Conservation (phyloP, 1,140 invertebrate genomes). For the Trialeurodes vaporariorum region DNA sequence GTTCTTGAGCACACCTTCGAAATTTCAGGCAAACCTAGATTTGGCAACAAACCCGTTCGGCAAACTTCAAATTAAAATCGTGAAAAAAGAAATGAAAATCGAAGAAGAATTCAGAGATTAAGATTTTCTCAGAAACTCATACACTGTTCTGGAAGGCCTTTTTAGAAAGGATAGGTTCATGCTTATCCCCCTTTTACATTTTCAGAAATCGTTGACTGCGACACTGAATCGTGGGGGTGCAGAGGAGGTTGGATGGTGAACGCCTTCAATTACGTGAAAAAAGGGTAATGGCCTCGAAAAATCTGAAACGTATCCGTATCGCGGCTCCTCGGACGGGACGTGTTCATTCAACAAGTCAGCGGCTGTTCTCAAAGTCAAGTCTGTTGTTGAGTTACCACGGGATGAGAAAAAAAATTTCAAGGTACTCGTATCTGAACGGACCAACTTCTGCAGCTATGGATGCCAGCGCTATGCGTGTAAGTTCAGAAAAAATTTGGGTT, state of each 20-base stretch:
- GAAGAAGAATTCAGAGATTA: too few species aligned
- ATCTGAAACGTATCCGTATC: constrained; percentile 87
- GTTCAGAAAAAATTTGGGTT: too few species aligned
- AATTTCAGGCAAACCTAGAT: too few species aligned
- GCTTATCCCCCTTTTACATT: too few species aligned
- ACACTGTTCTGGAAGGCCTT: too few species aligned
- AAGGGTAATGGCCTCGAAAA: constrained; percentile 75
- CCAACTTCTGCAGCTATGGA: constrained; percentile 96
- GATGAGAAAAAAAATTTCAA: constrained; percentile 83
- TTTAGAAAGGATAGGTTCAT: too few species aligned
- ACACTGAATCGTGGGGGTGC: neutral
- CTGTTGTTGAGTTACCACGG: constrained; percentile 79
- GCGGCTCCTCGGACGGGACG: constrained; percentile 63
- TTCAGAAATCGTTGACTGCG: neutral
- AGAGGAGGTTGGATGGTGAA: neutral
- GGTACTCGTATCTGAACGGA: constrained; percentile 79
- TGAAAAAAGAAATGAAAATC: too few species aligned
- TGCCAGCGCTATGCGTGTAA: constrained; percentile 87
- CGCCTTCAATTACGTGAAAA: constrained; percentile 27
- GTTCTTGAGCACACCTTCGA: too few species aligned
- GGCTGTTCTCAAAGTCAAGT: constrained; percentile 58
- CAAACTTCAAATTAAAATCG: too few species aligned
- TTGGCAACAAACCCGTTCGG: too few species aligned
- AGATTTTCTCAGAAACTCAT: too few species aligned
- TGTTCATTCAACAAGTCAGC: constrained; percentile 61